These are phyloP conservation scores for Toxonevra muliebris DNA, from an alignment of 2,888 invertebrate genomes.

Conservation along the genomic window DNA sequence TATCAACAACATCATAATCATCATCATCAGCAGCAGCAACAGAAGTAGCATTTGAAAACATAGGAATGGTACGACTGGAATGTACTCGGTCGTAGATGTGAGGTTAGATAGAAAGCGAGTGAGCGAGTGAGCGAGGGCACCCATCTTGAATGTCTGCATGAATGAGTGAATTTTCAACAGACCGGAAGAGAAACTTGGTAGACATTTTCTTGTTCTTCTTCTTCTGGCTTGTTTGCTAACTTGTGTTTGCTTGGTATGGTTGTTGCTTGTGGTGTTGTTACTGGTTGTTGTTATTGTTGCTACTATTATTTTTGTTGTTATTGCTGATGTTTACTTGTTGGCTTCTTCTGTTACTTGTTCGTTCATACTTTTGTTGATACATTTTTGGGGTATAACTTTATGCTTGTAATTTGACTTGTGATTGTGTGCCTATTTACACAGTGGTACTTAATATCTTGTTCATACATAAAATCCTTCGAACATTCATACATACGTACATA, in stretches of 20 bases:
- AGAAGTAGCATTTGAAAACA: too few relatives aligned
- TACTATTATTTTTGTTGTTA: constrained; percentile 24
- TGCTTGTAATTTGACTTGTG: constrained; percentile 9
- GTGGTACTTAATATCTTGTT: not conserved
- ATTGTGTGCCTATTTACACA: not conserved
- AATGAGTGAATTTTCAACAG: constrained; percentile 4
- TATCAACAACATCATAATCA: too few relatives aligned
- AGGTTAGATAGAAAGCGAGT: not conserved
- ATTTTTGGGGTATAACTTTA: constrained; percentile 18
- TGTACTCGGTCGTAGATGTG: not conserved
- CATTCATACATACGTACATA: not conserved
- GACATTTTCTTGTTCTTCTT: not conserved
- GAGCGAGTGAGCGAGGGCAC: not conserved
- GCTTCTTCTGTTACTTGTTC: constrained; percentile 9
- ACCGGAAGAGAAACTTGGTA: constrained; percentile 5
- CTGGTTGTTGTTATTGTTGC: constrained; percentile 20
- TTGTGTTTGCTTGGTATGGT: not conserved
- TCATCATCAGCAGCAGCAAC: too few relatives aligned
- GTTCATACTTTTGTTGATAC: constrained; percentile 15
- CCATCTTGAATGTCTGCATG: constrained; percentile 1
- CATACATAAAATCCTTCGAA: not conserved
- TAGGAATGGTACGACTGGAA: too few relatives aligned
- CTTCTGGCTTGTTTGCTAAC: not conserved
- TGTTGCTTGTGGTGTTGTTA: constrained; percentile 14
- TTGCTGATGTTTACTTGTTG: constrained; percentile 26